Evolutionary conservation across 2,888 invertebrate genomes (phyloP), one percentile per base, ranked within the genome.

Genomic region (Mimas tiliae): DNA sequence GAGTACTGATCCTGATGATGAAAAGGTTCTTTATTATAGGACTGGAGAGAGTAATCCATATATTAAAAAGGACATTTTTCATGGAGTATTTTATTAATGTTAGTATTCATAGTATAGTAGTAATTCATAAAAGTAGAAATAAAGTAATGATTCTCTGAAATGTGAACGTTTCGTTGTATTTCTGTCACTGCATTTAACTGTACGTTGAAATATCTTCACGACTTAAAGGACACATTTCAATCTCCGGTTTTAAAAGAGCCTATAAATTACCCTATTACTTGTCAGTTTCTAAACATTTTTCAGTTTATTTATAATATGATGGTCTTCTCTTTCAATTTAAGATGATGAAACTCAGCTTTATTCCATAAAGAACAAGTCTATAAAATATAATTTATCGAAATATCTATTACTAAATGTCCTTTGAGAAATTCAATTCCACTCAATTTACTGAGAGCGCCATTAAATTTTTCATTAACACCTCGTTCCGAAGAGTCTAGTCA

Each of bases 381-480:
- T 55, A 34, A 55, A 55, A 14, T 47, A 48, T 58, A 19, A 38
- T 58, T 58, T 45, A 53, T 53, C 51, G 12, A 55, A 45, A 55
- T 53, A 52, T 42, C n/a, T 45, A 52, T 53, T 42, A 65, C 53
- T 19, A 52, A 52, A 52, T 42, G 51, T 79, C 81, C 77, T 76
- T 73, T 73, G 75, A 71, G 74, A 83, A 87, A 89, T 90, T 87
- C 83, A 88, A 89, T 89, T 89, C 83, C 69, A 71, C 74, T 73
- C 72, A 67, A 72, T 70, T 75, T 73, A 75, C 72, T 74, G 75
- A 74, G 75, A 75, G 78, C 70, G 78, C 81, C 79, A 84, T 89
- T 85, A 86, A 82, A 85, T 87, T 86, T 88, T 89, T 90, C 88
- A 89, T 91, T 87, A 89, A 86, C 81, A 80, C 79, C 74, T 75